Percentiles rank a stretch among this genome's conserved stretches.
phyloP scores from a whole-genome alignment of 35 echinoderm and acorn worm genomes.

The Heliocidaris tuberculata region DNA sequence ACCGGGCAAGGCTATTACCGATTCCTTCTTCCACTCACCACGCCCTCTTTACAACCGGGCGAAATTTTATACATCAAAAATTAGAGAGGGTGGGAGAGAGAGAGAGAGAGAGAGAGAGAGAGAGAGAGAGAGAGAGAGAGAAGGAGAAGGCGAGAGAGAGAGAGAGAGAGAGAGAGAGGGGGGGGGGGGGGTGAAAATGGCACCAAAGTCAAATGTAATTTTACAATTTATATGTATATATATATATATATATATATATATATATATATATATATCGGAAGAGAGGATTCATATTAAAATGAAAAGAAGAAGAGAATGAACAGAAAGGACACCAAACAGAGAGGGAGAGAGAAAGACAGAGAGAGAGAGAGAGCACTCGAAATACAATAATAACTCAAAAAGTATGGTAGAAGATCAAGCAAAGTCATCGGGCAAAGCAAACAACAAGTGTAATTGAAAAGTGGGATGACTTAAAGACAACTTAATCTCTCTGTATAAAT shows the following conservation, averaged over 20 bases:
- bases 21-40: constrained; percentile 20
- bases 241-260: too few relatives aligned
- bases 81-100: background rate
- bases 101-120: background rate
- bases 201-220: too few relatives aligned
- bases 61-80: background rate
- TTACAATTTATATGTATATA: too few relatives aligned
- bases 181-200: too few relatives aligned
- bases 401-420: background rate
- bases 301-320: too few relatives aligned
- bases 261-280: too few relatives aligned
- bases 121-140: background rate
- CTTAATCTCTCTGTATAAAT: constrained; percentile 12
- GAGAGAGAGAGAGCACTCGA: background rate
- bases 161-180: too few relatives aligned
- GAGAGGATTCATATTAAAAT: too few relatives aligned
- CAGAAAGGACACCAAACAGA: too few relatives aligned
- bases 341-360: too few relatives aligned
- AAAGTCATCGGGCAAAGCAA: background rate
- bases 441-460: constrained; percentile 18
- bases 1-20: constrained; percentile 19
- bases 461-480: constrained; percentile 10
- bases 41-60: constrained; percentile 13
- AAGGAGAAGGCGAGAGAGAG: too few relatives aligned
- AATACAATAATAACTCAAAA: background rate